Base-by-base conservation (phyloP, 2,113 vertebrate species). In the Puffinus mauretanicus region DNA sequence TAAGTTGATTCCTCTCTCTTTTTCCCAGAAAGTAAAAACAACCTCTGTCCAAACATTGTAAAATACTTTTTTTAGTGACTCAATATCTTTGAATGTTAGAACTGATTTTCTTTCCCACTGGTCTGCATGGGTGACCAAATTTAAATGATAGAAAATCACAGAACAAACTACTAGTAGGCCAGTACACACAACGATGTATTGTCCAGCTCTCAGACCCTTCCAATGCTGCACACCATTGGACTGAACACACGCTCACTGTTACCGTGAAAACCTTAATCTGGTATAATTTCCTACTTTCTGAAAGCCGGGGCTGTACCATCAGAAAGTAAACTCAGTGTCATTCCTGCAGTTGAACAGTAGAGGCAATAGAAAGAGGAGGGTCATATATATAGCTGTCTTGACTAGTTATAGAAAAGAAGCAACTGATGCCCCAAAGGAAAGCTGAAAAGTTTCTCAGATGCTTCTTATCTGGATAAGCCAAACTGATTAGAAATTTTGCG, bases 101-200 rank as follows among this genome's bases (percentile, higher is more conserved):
- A 70, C 20, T 20, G 2, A 12, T 65, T 70, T 83, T 69, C 42
- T 84, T 89, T 81, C 13, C 11, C 22, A 34, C 11, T 47, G 54
- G 26, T 46, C 49, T 69, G 8, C 22, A n/a, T 32, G 20, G 21
- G 3, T 32, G 6, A 57, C 4, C 6, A 38, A 13, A 32, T 65
- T 83, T n/a, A 69, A 86, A n/a, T 30, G 8, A 12, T 1, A n/a
- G 16, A 19, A 51, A 44, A 34, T 36, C 34, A 82, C 3, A 49
- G 38, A 91, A 29, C 10, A 62, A 67, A 21, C 24, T 49, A 10
- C 10, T 34, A 18, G 2, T 25, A 71, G 14, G 22, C 4, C 27
- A 58, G 13, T 27, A 26, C 20, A 34, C 19, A 26, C 1, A 1
- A 15, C 1, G 2, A 10, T 7, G 16, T 4, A 46, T 6, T 32